Evolutionary conservation across 2,797 vertebrate species (phyloP).

Genomic region (Chelmon rostratus): DNA sequence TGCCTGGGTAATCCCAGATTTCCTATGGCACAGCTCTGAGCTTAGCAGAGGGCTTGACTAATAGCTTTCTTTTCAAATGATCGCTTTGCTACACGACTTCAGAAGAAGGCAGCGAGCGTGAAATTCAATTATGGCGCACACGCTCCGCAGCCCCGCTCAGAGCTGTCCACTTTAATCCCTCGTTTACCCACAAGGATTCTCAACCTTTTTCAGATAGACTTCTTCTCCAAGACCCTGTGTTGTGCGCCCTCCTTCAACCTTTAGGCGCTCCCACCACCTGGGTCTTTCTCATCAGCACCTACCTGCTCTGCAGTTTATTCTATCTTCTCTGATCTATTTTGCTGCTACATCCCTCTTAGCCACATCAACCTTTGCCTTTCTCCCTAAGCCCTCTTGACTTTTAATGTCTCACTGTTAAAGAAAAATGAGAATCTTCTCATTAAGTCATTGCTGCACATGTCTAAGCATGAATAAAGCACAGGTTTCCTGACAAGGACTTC

Average conservation of each 20-base stretch:
- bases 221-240: constrained; percentile 39
- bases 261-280: constrained; percentile 11
- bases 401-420: not conserved
- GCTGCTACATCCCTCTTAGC: not conserved
- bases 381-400: not conserved
- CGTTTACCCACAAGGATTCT: constrained; percentile 79
- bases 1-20: constrained; percentile 83
- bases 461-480: not conserved
- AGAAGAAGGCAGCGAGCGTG: constrained; percentile 92
- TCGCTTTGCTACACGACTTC: constrained; percentile 95
- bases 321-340: constrained; percentile 12
- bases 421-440: not conserved
- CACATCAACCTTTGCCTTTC: not conserved
- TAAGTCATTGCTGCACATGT: constrained; percentile 3
- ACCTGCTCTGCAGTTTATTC: constrained; percentile 11
- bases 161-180: constrained; percentile 88
- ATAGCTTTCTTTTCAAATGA: constrained; percentile 93
- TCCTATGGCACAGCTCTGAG: constrained; percentile 79
- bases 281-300: constrained; percentile 5
- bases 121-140: constrained; percentile 95
- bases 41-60: constrained; percentile 84
- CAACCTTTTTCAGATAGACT: constrained; percentile 56
- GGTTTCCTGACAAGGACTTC: not conserved
- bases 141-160: constrained; percentile 88
- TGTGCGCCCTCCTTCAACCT: constrained; percentile 30